Conservation (phyloP, 2,113 vertebrate genomes). For the Saimiri boliviensis region DNA sequence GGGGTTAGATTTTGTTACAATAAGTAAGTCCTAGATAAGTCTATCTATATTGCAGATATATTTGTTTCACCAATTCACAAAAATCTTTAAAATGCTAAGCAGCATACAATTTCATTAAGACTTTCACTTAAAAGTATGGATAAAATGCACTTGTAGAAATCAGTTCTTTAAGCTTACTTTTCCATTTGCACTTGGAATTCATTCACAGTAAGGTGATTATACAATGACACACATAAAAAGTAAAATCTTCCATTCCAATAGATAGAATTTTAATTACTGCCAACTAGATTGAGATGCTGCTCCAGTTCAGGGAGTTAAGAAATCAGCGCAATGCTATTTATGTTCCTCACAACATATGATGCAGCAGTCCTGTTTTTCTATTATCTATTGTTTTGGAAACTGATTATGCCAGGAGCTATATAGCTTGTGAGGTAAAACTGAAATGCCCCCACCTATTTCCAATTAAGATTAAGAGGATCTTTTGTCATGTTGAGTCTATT, state of each 20-base stretch:
- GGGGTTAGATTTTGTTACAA: neutral
- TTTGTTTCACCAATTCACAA: neutral
- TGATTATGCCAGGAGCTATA: constrained; percentile 27
- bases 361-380: neutral
- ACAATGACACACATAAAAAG: neutral
- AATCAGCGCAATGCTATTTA: neutral
- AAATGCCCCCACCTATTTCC: constrained; percentile 38
- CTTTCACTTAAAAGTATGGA: neutral
- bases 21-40: neutral
- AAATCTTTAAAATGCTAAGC: neutral
- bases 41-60: neutral
- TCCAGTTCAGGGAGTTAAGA: neutral
- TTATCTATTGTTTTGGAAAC: constrained; percentile 38
- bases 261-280: neutral
- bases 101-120: neutral
- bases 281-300: neutral
- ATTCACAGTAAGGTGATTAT: neutral
- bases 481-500: constrained; percentile 50
- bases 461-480: constrained; percentile 58
- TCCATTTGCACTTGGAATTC: neutral
- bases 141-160: neutral
- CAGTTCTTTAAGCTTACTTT: neutral
- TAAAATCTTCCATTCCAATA: neutral
- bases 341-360: neutral
- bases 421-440: constrained; percentile 25